These are phyloP conservation scores for Platycheirus albimanus DNA, from an alignment of 2,888 invertebrate genomes.

Conservation along the genomic window DNA sequence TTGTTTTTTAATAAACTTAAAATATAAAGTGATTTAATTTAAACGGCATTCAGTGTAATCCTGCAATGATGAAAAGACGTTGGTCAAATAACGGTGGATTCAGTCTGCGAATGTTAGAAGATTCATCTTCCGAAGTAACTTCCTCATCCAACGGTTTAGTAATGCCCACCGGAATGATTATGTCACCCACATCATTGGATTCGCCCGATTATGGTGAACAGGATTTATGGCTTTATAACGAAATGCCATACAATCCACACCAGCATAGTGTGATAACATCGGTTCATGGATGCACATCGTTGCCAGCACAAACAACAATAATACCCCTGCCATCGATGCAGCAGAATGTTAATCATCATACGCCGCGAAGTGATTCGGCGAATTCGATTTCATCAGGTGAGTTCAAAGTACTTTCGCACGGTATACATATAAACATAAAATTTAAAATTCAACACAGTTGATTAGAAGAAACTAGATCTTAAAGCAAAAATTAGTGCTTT, in stretches of 20 bases:
- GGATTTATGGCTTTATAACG: slow-evolving; percentile 90
- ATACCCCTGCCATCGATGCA: slow-evolving; percentile 84
- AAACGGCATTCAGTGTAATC: slow-evolving; percentile 40
- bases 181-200: slow-evolving; percentile 89
- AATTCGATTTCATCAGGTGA: slow-evolving; percentile 83
- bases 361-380: slow-evolving; percentile 82
- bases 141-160: slow-evolving; percentile 87
- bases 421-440: no score
- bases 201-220: slow-evolving; percentile 91
- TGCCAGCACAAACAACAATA: slow-evolving; percentile 83
- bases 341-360: slow-evolving; percentile 77
- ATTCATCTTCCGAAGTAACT: slow-evolving; percentile 90
- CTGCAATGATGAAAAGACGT: slow-evolving; percentile 88
- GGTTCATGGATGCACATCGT: slow-evolving; percentile 83
- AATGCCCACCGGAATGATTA: slow-evolving; percentile 87
- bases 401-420: slow-evolving; percentile 60
- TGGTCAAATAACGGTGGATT: slow-evolving; percentile 90
- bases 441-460: no score
- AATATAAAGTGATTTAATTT: slow-evolving; percentile 16
- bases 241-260: slow-evolving; percentile 82
- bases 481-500: no score
- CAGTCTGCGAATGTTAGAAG: slow-evolving; percentile 87
- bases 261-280: slow-evolving; percentile 82
- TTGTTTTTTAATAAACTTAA: slow-evolving; percentile 74
- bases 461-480: no score